phyloP scores from a whole-genome alignment of 2,888 invertebrate genomes.

The Sphaeridia pumilis region DNA sequence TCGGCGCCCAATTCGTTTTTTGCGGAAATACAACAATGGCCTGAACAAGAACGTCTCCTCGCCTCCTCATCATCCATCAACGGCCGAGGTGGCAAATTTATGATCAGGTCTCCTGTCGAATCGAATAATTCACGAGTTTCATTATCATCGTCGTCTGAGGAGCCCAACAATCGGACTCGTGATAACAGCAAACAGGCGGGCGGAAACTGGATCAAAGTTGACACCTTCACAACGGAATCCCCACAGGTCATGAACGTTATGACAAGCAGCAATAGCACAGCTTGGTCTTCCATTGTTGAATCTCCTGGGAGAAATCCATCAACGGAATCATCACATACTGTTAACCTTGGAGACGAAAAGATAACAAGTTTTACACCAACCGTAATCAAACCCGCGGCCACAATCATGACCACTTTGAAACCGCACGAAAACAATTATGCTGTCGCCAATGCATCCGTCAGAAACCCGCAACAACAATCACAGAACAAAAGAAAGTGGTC shows the following conservation, averaged over 20 bases:
- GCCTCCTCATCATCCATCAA: background rate
- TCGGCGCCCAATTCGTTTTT: no score
- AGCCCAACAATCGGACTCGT: background rate
- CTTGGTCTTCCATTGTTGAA: no score
- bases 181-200: background rate
- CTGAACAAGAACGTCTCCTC: no score
- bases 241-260: slow-evolving; percentile 19
- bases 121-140: slow-evolving; percentile 3
- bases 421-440: background rate
- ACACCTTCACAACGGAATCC: slow-evolving; percentile 28
- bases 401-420: background rate
- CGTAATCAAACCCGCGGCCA: no score
- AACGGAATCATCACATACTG: no score
- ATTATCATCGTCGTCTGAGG: background rate
- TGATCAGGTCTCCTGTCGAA: background rate
- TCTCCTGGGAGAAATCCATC: no score
- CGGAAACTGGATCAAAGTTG: slow-evolving; percentile 36
- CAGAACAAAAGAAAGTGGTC: slow-evolving; percentile 17
- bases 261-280: background rate
- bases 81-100: background rate
- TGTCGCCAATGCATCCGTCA: no score
- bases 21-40: no score
- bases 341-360: no score
- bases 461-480: no score
- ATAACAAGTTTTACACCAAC: no score